Conservation (phyloP, 2,888 invertebrate species). For the Harpagoxenus sublaevis region DNA sequence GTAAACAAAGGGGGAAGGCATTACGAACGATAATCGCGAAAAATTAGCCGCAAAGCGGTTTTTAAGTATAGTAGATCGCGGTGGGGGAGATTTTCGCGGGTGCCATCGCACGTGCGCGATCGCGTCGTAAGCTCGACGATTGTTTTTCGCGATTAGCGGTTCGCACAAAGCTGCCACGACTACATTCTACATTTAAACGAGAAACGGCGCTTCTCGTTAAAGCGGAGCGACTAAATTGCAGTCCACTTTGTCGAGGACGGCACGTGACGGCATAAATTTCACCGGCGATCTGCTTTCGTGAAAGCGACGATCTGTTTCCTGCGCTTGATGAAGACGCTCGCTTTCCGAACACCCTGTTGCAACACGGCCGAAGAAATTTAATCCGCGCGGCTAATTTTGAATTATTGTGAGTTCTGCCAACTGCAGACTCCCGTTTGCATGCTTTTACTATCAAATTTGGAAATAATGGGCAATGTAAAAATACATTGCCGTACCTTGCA, state of each 20-base stretch:
- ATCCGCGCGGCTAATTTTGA: conserved; percentile 44
- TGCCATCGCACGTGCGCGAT: not conserved
- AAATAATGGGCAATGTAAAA: not conserved
- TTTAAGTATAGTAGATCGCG: not conserved
- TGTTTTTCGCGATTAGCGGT: conserved; percentile 61
- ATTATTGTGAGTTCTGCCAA: conserved; percentile 29
- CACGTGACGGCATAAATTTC: conserved; percentile 67
- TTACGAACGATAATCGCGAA: not conserved
- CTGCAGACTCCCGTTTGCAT: not conserved
- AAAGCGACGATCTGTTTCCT: conserved; percentile 52
- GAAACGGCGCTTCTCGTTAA: conserved; percentile 50
- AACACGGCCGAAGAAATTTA: conserved; percentile 37
- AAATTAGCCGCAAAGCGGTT: not conserved
- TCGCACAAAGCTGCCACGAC: not conserved
- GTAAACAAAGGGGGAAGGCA: not conserved
- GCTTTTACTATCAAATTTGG: conserved; percentile 23
- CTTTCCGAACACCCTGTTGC: conserved; percentile 46
- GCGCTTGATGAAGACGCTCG: conserved; percentile 44
- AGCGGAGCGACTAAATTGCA: conserved; percentile 57
- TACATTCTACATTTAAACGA: conserved; percentile 33
- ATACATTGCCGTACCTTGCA: not conserved
- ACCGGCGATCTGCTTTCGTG: conserved; percentile 50
- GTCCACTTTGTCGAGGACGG: conserved; percentile 62
- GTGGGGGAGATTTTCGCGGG: not conserved
- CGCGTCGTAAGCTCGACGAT: conserved; percentile 47